Conservation (phyloP, 1,140 invertebrate species). For the Cyclina sinensis region DNA sequence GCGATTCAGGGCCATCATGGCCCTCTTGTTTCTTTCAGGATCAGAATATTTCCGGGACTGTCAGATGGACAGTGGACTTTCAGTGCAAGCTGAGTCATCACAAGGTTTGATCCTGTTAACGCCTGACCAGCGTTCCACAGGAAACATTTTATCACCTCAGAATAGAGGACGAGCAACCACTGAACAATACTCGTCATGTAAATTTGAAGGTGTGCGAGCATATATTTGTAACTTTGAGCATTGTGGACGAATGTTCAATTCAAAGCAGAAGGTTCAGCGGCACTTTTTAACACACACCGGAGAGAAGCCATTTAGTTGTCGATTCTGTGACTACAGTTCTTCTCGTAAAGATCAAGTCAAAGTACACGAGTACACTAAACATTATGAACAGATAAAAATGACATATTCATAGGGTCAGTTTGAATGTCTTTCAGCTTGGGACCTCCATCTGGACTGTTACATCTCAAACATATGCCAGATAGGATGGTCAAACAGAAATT, state of each 20-base stretch:
- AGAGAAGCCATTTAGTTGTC: conserved; percentile 70
- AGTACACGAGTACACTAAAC: conserved; percentile 1
- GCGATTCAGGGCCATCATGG: no score
- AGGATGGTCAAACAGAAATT: no score
- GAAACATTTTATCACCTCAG: background rate
- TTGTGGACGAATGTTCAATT: conserved; percentile 41
- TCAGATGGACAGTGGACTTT: background rate
- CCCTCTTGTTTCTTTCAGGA: no score
- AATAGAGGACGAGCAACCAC: background rate
- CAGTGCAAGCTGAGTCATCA: background rate
- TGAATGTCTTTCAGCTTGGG: no score
- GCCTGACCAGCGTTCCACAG: background rate
- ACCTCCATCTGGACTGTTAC: no score
- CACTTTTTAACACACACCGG: conserved; percentile 69
- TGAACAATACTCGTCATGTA: background rate
- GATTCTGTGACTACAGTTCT: conserved; percentile 27
- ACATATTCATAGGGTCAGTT: background rate
- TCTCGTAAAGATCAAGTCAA: background rate
- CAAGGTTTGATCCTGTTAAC: background rate
- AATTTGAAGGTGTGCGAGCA: background rate
- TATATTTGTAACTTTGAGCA: conserved; percentile 5
- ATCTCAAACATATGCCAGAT: no score
- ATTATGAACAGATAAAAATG: background rate
- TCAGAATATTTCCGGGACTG: background rate
- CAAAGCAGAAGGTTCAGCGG: conserved; percentile 42